Percentiles rank a stretch among this genome's conserved stretches.
Evolutionary conservation across 2,113 vertebrate species (phyloP).

Genomic region (Empidonax traillii): DNA sequence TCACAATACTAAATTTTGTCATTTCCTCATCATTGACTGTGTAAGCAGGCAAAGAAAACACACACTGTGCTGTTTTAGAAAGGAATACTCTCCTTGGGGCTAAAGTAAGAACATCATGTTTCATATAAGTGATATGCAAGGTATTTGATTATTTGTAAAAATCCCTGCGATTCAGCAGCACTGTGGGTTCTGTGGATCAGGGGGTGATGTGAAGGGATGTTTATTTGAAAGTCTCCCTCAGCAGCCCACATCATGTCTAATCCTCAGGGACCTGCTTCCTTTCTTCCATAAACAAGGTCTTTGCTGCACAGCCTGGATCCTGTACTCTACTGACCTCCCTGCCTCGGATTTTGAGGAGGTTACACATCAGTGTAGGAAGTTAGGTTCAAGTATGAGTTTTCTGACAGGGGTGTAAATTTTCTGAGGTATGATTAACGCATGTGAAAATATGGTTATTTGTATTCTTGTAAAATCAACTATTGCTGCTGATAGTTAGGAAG

Average conservation of each 20-base stretch:
- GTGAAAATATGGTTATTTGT: neutral
- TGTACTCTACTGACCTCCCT: neutral
- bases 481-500: neutral
- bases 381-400: neutral
- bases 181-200: conserved; percentile 6
- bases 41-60: conserved; percentile 40
- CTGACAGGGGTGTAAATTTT: neutral
- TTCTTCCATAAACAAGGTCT: neutral
- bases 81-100: neutral
- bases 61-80: neutral
- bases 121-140: conserved; percentile 1
- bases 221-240: conserved; percentile 43
- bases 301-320: neutral
- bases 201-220: conserved; percentile 23
- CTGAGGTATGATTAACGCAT: neutral
- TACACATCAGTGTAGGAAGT: neutral
- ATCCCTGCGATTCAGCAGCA: conserved; percentile 11
- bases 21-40: conserved; percentile 29
- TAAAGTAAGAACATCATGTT: conserved; percentile 9
- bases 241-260: neutral
- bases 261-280: conserved; percentile 10
- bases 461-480: neutral
- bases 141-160: conserved; percentile 59
- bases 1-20: neutral
- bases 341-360: neutral